phyloP scores from a whole-genome alignment of 2,797 vertebrate species.

The Heliangelus exortis region DNA sequence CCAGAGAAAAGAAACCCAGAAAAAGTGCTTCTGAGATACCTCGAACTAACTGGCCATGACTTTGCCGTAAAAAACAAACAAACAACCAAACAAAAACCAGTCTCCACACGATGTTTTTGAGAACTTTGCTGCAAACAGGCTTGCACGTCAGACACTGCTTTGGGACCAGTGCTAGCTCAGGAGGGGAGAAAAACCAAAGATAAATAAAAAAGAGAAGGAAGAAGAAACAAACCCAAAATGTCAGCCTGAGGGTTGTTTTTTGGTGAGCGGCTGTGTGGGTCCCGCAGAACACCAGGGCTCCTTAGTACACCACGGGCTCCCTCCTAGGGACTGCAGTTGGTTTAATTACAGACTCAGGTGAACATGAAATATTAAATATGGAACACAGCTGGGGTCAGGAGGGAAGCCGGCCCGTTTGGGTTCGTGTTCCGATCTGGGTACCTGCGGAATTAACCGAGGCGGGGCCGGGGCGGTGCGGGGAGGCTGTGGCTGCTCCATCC shows the following conservation, averaged over 20 bases:
- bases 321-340: background rate
- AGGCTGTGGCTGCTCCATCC: background rate
- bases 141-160: background rate
- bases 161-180: background rate
- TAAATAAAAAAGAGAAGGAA: background rate
- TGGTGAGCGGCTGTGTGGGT: background rate
- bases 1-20: background rate
- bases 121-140: background rate
- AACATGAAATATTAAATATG: background rate
- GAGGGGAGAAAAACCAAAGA: rapidly evolving
- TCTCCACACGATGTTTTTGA: background rate
- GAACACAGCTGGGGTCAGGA: background rate
- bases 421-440: background rate
- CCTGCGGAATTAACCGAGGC: background rate
- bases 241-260: background rate
- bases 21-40: background rate
- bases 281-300: rapidly evolving
- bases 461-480: background rate
- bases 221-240: background rate
- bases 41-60: background rate
- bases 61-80: background rate
- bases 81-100: no score
- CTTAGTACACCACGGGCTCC: background rate
- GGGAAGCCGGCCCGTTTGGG: background rate
- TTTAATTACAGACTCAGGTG: slow-evolving; percentile 6